phyloP scores from a whole-genome alignment of 1,140 invertebrate species.

The Drusus annulatus region DNA sequence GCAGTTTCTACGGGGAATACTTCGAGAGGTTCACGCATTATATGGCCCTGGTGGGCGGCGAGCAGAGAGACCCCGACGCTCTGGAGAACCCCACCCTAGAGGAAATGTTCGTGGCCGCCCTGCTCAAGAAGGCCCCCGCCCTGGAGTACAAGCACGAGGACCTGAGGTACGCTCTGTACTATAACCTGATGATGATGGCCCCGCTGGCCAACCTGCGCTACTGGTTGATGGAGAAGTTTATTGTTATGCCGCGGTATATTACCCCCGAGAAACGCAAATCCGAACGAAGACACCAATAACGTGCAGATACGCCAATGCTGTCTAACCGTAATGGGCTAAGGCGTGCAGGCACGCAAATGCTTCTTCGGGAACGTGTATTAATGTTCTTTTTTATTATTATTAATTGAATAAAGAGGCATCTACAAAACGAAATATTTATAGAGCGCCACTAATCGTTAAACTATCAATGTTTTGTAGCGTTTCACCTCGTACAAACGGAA shows the following conservation, averaged over 20 bases:
- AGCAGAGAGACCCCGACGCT: constrained; percentile 60
- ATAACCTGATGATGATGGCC: constrained; percentile 69
- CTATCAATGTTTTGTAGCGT: too few species aligned
- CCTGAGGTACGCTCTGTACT: constrained; percentile 69
- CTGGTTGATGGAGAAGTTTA: constrained; percentile 71
- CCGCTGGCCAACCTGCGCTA: constrained; percentile 69
- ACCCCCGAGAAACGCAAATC: background rate
- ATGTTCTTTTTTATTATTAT: too few species aligned
- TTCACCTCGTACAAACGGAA: too few species aligned
- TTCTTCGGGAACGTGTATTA: too few species aligned
- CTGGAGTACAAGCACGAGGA: constrained; percentile 73
- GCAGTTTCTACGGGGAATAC: constrained; percentile 72
- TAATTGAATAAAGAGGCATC: too few species aligned
- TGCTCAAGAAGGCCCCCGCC: constrained; percentile 69
- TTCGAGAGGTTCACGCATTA: constrained; percentile 73
- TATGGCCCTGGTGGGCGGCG: constrained; percentile 65
- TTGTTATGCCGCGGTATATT: constrained; percentile 53
- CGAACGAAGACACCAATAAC: too few species aligned
- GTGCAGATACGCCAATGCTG: too few species aligned
- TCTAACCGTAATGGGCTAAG: too few species aligned
- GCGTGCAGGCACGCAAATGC: too few species aligned
- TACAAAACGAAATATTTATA: too few species aligned
- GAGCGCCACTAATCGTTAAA: too few species aligned
- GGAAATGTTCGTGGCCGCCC: constrained; percentile 69
- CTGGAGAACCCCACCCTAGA: constrained; percentile 70